Base-by-base conservation (phyloP, 2,888 invertebrate species). In the Gastrophysa polygoni region DNA sequence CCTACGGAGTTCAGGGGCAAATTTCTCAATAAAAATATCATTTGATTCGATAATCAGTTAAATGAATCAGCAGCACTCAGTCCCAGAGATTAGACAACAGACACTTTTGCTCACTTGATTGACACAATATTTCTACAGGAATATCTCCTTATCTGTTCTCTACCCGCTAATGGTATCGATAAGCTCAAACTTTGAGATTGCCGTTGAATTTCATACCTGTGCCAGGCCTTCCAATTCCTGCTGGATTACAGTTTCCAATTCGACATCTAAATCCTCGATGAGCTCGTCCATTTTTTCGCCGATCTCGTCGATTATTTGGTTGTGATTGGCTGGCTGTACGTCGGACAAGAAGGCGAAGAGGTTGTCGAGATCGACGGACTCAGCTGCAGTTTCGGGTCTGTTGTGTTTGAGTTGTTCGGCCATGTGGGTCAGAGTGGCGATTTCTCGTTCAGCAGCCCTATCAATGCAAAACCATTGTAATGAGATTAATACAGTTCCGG, bases 331-430 rank as follows among this genome's bases (percentile, higher is more conserved):
- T 1, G 85, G 85, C 64, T 86, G 86, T 38, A 92, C 90, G 72
- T 95, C 95, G 0, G 93, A 92, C 18, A 95, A 84, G 82, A 95
- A 95, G 61, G 93, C 93, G 82, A 95, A 95, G 73, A 95, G 83
- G 80, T 94, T 94, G 81, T 95, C 95, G 73, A 95, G 82, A 78
- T 95, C 94, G 0, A 95, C 91, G 0, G 92, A 90, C 75, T 92
- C 92, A 7, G 88, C 72, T 21, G 77, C 78, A 21, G 77, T 76
- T 68, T 82, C 81, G 0, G 75, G 80, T 71, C 89, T 81, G 66
- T 87, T 86, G 0, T 87, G 85, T 75, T 89, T 90, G 49, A 90
- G 81, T 72, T 90, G 89, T 74, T 90, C 89, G 0, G 90, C 89
- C 85, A 91, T 89, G 73, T 90, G 87, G 1, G 89, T 86, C n/a